A percentile compares a stretch with the other conserved stretches of the same genome.
Evolutionary conservation across 2,797 vertebrate species (phyloP).

Genomic region (Gymnocypris eckloni): DNA sequence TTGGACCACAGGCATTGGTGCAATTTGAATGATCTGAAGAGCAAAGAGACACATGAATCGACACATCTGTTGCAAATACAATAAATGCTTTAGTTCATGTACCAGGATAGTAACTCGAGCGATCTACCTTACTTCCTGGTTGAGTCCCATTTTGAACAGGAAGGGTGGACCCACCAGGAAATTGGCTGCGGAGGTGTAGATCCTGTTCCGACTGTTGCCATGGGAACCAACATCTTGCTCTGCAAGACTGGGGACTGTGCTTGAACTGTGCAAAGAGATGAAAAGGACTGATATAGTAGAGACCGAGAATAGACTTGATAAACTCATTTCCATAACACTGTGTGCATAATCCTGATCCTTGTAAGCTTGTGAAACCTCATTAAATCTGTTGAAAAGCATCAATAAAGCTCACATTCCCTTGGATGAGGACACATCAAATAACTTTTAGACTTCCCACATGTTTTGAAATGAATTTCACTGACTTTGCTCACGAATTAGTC

Average conservation of each 20-base stretch:
- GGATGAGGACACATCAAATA: not conserved
- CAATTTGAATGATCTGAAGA: constrained; percentile 88
- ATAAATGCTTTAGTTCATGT: not conserved
- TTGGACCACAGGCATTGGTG: constrained; percentile 87
- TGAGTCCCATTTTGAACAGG: constrained; percentile 87
- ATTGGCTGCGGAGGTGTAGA: constrained; percentile 82
- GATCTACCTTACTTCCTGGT: constrained; percentile 85
- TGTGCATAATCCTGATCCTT: constrained; percentile 13
- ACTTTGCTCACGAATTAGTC: constrained; percentile 1
- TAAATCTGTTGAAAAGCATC: constrained; percentile 5
- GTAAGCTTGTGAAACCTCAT: not conserved
- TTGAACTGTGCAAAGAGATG: constrained; percentile 76
- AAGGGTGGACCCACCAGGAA: constrained; percentile 87
- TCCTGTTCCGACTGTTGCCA: constrained; percentile 86
- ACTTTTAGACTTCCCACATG: constrained; percentile 8
- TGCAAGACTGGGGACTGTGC: constrained; percentile 86
- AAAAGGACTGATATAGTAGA: constrained; percentile 34
- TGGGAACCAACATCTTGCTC: constrained; percentile 89
- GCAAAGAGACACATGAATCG: not conserved
- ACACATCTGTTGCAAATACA: not conserved
- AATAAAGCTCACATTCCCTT: not conserved
- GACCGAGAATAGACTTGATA: constrained; percentile 30
- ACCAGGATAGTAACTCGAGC: not conserved
- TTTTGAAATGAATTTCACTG: constrained; percentile 5
- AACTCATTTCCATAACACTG: constrained; percentile 46